Percentiles rank a stretch among this genome's conserved stretches.
Evolutionary conservation across 1,140 invertebrate genomes (phyloP).

Genomic region (Bombus consobrinus): DNA sequence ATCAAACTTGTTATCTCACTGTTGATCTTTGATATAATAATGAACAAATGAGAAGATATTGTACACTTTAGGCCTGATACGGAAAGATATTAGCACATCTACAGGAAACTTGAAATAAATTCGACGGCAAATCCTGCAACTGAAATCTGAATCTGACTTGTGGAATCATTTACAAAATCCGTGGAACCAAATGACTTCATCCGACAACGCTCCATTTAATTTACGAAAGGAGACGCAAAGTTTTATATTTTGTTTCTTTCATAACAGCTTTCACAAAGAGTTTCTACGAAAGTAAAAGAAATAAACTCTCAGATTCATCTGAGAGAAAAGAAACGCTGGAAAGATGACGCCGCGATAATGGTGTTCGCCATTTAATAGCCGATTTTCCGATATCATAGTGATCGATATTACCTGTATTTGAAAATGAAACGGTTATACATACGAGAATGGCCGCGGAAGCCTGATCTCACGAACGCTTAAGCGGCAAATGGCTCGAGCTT

Average conservation of each 20-base stretch:
- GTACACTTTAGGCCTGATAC: too few relatives aligned
- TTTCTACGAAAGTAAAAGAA: not conserved
- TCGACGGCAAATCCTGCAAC: too few relatives aligned
- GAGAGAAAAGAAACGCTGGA: not conserved
- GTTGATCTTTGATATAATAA: too few relatives aligned
- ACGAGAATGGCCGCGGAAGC: constrained; percentile 30
- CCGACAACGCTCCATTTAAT: too few relatives aligned
- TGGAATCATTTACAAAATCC: not conserved
- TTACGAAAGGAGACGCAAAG: not conserved
- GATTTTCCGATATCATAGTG: not conserved
- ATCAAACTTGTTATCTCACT: too few relatives aligned
- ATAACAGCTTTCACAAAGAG: accelerated
- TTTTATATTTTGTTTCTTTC: not conserved
- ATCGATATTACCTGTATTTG: constrained; percentile 43
- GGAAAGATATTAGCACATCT: too few relatives aligned
- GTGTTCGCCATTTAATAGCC: not conserved
- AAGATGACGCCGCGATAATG: not conserved
- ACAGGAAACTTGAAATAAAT: too few relatives aligned
- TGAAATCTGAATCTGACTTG: too few relatives aligned
- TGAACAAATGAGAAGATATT: too few relatives aligned
- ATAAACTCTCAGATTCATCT: not conserved
- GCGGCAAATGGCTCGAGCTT: constrained; percentile 61
- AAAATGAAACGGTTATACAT: constrained; percentile 34
- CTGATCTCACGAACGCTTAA: constrained; percentile 61
- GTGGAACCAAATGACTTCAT: too few relatives aligned